phyloP scores from a whole-genome alignment of 2,888 invertebrate genomes.

The Leptothorax acervorum region DNA sequence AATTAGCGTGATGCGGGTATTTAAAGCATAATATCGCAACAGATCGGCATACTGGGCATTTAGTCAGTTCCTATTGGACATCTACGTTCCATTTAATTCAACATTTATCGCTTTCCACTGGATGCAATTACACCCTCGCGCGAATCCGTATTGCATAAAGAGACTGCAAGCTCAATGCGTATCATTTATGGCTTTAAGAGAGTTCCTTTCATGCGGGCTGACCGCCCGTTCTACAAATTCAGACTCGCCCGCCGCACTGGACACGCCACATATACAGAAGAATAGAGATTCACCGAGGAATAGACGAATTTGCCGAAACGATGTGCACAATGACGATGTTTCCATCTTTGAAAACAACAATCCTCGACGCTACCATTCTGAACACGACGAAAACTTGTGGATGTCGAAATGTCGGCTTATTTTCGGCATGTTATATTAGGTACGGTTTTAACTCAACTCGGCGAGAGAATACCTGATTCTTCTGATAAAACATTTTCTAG shows the following conservation, averaged over 20 bases:
- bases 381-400: background rate
- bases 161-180: conserved; percentile 17
- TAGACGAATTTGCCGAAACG: background rate
- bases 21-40: background rate
- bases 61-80: background rate
- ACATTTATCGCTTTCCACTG: conserved; percentile 30
- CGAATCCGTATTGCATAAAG: conserved; percentile 6
- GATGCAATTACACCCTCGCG: conserved; percentile 2
- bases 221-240: conserved; percentile 21
- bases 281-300: conserved; percentile 11
- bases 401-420: background rate
- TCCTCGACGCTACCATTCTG: background rate
- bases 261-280: background rate
- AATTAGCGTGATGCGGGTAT: conserved; percentile 6
- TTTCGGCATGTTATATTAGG: background rate
- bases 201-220: background rate
- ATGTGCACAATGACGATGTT: background rate
- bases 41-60: background rate
- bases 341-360: background rate
- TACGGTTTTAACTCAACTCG: background rate
- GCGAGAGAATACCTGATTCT: background rate
- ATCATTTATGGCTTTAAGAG: conserved; percentile 36
- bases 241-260: background rate
- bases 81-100: conserved; percentile 18
- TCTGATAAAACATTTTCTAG: background rate